These are phyloP conservation scores for Leptinotarsa undecemlineata DNA, from an alignment of 1,140 invertebrate genomes.

Conservation along the genomic window DNA sequence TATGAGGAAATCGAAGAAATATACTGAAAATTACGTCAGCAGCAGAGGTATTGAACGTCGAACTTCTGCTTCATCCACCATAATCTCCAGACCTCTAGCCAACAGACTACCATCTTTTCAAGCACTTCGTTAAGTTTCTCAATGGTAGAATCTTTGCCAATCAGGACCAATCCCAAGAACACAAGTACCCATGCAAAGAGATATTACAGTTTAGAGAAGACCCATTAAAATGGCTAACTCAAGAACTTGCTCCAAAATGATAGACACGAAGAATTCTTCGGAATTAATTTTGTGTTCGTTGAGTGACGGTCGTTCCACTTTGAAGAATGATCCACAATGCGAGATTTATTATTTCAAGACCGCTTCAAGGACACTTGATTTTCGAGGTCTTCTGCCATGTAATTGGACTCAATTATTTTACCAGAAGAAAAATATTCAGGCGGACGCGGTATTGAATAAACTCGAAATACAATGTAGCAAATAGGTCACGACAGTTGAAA, in stretches of 20 bases:
- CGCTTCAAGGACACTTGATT: conserved; percentile 35
- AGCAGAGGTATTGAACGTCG: too few relatives aligned
- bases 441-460: conserved; percentile 8
- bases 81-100: too few relatives aligned
- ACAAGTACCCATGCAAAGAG: too few relatives aligned
- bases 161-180: too few relatives aligned
- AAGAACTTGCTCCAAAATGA: neutral
- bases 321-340: neutral
- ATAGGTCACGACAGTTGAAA: conserved; percentile 16
- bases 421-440: conserved; percentile 3
- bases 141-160: too few relatives aligned
- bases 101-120: too few relatives aligned
- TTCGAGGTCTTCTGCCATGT: conserved; percentile 29
- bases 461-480: conserved; percentile 13
- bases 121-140: too few relatives aligned
- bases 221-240: too few relatives aligned
- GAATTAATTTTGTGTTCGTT: neutral
- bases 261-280: neutral
- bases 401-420: conserved; percentile 31
- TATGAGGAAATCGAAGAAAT: too few relatives aligned
- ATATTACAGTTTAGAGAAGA: too few relatives aligned
- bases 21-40: too few relatives aligned
- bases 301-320: neutral
- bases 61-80: too few relatives aligned
- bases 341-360: conserved; percentile 8